phyloP scores from a whole-genome alignment of 2,113 vertebrate genomes.

The Nicator chloris region DNA sequence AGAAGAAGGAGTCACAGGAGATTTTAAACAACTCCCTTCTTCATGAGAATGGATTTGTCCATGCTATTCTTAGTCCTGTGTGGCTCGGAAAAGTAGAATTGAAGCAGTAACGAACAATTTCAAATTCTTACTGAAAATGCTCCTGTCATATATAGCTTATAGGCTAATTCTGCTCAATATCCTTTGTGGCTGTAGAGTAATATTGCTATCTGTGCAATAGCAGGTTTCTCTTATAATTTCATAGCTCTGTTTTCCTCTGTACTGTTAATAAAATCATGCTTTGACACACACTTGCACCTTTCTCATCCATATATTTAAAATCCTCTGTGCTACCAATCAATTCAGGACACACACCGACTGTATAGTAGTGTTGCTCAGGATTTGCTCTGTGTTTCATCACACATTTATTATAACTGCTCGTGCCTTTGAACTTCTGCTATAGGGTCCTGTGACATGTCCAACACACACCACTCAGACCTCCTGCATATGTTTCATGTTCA shows the following conservation, averaged over 20 bases:
- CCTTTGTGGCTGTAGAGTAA: background rate
- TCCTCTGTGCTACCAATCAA: background rate
- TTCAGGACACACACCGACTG: background rate
- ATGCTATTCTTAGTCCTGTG: background rate
- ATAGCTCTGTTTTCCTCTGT: background rate
- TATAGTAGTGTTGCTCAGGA: background rate
- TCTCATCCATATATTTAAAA: background rate
- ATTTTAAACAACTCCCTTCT: background rate
- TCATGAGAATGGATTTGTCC: background rate
- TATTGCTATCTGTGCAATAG: background rate
- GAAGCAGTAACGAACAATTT: background rate
- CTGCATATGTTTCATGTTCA: slow-evolving; percentile 38
- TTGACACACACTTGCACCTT: background rate
- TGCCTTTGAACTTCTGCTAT: slow-evolving; percentile 29
- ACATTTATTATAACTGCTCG: slow-evolving; percentile 13
- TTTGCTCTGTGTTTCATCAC: slow-evolving; percentile 35
- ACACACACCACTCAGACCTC: slow-evolving; percentile 21
- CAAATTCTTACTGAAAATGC: background rate
- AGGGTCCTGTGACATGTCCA: slow-evolving; percentile 43
- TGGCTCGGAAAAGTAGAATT: background rate
- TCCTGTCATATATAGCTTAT: background rate
- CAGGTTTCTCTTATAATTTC: background rate
- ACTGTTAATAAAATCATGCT: background rate
- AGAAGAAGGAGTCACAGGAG: background rate
- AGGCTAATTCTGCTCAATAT: background rate